phyloP scores from a whole-genome alignment of 2,888 invertebrate genomes.

The Mesochorus sp. region DNA sequence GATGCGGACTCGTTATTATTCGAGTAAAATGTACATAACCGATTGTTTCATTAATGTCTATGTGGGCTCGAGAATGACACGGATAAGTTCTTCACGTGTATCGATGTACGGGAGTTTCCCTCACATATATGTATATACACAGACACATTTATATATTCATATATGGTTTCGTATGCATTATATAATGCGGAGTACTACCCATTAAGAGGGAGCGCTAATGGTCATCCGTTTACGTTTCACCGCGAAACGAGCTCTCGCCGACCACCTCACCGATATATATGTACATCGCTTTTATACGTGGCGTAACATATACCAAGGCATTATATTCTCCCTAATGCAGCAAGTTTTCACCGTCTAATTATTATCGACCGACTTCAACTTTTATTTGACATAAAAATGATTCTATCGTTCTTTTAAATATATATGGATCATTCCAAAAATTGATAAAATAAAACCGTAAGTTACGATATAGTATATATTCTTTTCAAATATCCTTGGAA shows the following conservation, averaged over 20 bases:
- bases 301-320: constrained; percentile 4
- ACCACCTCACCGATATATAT: neutral
- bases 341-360: too few relatives aligned
- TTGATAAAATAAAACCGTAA: too few relatives aligned
- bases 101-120: constrained; percentile 13
- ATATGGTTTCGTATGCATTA: neutral
- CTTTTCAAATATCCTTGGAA: too few relatives aligned
- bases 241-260: constrained; percentile 43
- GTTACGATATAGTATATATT: too few relatives aligned
- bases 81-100: constrained; percentile 39
- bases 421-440: too few relatives aligned
- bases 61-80: neutral
- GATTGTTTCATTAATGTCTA: too few relatives aligned
- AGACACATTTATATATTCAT: neutral
- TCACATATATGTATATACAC: neutral
- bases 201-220: constrained; percentile 51
- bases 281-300: constrained; percentile 15
- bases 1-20: constrained; percentile 32
- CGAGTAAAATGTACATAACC: constrained; percentile 1
- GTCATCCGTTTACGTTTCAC: constrained; percentile 52
- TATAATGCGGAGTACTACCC: constrained; percentile 1
- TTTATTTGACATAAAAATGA: too few relatives aligned
- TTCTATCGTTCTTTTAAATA: too few relatives aligned
- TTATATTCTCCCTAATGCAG: constrained; percentile 5
- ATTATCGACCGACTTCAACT: too few relatives aligned